A percentile compares a stretch with the other conserved stretches of the same genome.
Evolutionary conservation across 2,888 invertebrate species (phyloP).

Genomic region (Linyphia triangularis): DNA sequence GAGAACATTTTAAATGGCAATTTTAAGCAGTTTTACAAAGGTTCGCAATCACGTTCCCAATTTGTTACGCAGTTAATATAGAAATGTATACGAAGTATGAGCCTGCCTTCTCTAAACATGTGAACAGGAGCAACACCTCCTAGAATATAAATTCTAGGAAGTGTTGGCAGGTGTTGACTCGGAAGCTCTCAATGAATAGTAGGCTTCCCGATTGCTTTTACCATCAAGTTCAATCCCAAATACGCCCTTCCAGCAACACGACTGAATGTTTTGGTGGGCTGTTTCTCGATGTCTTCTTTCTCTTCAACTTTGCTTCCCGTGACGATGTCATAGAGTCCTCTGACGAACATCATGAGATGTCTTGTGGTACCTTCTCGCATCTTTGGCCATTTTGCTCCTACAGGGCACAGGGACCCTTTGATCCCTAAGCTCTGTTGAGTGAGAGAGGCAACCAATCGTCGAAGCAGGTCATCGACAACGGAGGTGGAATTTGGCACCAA

Average conservation of each 20-base stretch:
- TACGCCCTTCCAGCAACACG: slow-evolving; percentile 71
- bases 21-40: too few relatives aligned
- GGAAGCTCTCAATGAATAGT: slow-evolving; percentile 49
- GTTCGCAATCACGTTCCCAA: too few relatives aligned
- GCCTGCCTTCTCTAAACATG: too few relatives aligned
- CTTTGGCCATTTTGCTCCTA: slow-evolving; percentile 76
- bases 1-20: too few relatives aligned
- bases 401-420: slow-evolving; percentile 79
- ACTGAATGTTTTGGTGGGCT: slow-evolving; percentile 59
- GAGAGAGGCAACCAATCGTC: slow-evolving; percentile 85
- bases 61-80: too few relatives aligned
- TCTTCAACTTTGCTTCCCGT: slow-evolving; percentile 52
- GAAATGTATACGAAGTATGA: too few relatives aligned
- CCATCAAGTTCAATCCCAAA: slow-evolving; percentile 74
- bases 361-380: slow-evolving; percentile 76
- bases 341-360: slow-evolving; percentile 74
- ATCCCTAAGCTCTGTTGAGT: slow-evolving; percentile 85
- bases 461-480: slow-evolving; percentile 84
- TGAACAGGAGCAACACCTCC: too few relatives aligned
- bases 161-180: background rate
- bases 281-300: slow-evolving; percentile 31
- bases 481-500: slow-evolving; percentile 84
- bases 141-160: background rate
- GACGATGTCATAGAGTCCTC: slow-evolving; percentile 69
- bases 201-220: slow-evolving; percentile 81